phyloP scores from a whole-genome alignment of 2,113 vertebrate species.

The Corythoichthys intestinalis region DNA sequence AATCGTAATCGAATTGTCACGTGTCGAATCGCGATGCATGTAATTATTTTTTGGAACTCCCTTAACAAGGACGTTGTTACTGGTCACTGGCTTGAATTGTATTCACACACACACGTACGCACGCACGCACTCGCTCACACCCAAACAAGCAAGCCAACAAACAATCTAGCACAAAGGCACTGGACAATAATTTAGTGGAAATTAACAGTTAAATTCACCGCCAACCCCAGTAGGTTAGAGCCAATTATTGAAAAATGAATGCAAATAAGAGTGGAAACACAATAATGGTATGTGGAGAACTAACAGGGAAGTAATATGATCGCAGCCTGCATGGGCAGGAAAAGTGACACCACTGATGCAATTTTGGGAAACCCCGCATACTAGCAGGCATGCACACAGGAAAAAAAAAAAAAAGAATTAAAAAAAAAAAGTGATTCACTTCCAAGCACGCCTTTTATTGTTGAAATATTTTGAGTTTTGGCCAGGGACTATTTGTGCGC shows the following conservation, averaged over 20 bases:
- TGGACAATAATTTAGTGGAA: not conserved
- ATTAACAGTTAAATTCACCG: not conserved
- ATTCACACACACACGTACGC: too few species aligned
- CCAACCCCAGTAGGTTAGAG: not conserved
- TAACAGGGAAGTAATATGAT: slow-evolving; percentile 27
- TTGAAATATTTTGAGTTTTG: not conserved
- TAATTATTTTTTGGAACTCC: too few species aligned
- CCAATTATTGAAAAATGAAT: not conserved
- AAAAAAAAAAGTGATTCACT: not conserved
- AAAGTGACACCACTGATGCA: slow-evolving; percentile 33
- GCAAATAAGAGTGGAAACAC: not conserved
- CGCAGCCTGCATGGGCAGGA: slow-evolving; percentile 8
- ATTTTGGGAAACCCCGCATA: slow-evolving; percentile 48
- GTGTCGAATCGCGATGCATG: too few species aligned
- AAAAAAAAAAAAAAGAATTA: not conserved
- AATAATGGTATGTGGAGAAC: not conserved
- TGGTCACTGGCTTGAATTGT: slow-evolving; percentile 32
- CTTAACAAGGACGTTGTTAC: slow-evolving; percentile 37
- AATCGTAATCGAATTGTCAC: too few species aligned
- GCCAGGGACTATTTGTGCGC: not conserved
- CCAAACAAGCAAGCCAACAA: not conserved
- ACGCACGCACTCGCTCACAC: not conserved
- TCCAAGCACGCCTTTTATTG: not conserved
- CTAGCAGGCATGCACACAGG: not conserved
- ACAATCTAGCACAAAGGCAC: not conserved